A percentile compares a stretch with the other conserved stretches of the same genome.
Conservation (phyloP, 2,888 invertebrate species). For the Antitype chi region DNA sequence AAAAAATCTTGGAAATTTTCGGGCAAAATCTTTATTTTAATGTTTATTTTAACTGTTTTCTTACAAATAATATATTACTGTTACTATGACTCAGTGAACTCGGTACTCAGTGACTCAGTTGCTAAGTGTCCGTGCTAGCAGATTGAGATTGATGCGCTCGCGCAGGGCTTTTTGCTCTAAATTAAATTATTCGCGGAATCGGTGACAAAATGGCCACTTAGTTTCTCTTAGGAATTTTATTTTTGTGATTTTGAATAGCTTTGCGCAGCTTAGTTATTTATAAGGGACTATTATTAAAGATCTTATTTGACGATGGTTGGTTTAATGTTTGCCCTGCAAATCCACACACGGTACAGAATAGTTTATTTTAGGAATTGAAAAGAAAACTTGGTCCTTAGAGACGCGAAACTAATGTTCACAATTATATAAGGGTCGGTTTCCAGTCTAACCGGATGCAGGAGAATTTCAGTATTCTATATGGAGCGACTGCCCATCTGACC, state of each 20-base stretch:
- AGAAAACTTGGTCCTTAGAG: neutral
- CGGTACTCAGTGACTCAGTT: conserved; percentile 74
- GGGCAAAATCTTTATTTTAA: neutral
- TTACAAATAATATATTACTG: conserved; percentile 31
- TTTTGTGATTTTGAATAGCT: conserved; percentile 43
- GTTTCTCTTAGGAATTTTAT: conserved; percentile 55
- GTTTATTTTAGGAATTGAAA: neutral
- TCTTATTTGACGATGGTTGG: neutral
- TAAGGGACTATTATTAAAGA: conserved; percentile 35
- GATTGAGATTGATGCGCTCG: conserved; percentile 83
- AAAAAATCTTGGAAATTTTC: neutral
- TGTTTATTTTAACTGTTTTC: neutral
- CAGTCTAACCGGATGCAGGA: too few relatives aligned
- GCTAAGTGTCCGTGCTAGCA: conserved; percentile 73
- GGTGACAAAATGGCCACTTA: conserved; percentile 70
- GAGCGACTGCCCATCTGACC: too few relatives aligned
- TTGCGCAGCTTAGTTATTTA: conserved; percentile 34
- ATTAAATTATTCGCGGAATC: conserved; percentile 69
- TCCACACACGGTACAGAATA: neutral
- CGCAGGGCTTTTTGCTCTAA: conserved; percentile 66
- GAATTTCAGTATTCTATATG: too few relatives aligned
- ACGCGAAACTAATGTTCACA: neutral
- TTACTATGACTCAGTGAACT: conserved; percentile 73
- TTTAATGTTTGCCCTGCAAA: conserved; percentile 12
- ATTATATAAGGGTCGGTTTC: too few relatives aligned